Evolutionary conservation across 2,888 invertebrate species (phyloP), one percentile per base, ranked within the genome.

Genomic region (Diloba caeruleocephala): DNA sequence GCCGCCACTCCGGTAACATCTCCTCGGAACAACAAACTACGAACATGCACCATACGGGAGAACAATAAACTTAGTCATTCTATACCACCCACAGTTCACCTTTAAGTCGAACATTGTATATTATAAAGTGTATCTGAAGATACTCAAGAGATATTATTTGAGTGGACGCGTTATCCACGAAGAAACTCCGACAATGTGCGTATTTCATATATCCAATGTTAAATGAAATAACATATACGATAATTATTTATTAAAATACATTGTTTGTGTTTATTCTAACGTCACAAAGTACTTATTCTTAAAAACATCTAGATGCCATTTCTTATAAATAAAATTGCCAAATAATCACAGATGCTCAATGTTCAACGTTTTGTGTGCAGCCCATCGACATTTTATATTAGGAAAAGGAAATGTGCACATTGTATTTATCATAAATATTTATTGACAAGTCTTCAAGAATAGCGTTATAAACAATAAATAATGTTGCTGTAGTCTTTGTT

Each of bases 401-500:
- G 60, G 62, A 69, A 52, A 71, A 56, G n/a, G 84, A 84, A 86
- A 89, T 86, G 85, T 89, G 89, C 89, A 88, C 89, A 89, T 90
- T 89, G 87, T 89, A 86, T 79, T 78, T 74, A 76, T 71, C 59
- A 70, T 74, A 76, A 79, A 81, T 85, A 82, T 84, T 87, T 86
- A 86, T 87, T 85, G 81, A 85, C 78, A 81, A 78, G 71, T 84
- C 78, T 86, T 84, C 80, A 80, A 81, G 84, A 85, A 82, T 91
- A 90, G 88, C 79, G 79, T 87, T 71, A 81, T 85, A 81, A 81
- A 88, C 84, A 80, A 84, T 87, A 81, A 88, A 81, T 84, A 87
- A 84, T 84, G 87, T 89, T 88, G 88, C 85, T 72, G 87, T 89
- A 91, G 90, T 86, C 81, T 75, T 90, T 90, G 89, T 88, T 90